Conservation (phyloP, 1,140 invertebrate species). For the Apis dorsata region DNA sequence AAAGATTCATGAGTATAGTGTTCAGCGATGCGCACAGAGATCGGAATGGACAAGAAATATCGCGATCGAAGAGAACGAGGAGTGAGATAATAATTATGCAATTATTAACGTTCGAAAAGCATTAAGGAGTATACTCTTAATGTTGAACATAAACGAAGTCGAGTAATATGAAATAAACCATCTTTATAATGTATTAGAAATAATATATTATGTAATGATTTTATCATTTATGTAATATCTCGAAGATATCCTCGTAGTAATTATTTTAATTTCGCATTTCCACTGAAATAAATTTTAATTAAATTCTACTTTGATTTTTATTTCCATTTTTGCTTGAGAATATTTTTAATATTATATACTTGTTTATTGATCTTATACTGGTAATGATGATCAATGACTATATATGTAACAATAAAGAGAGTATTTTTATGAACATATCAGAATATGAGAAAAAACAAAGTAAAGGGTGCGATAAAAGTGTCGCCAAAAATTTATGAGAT, state of each 20-base stretch:
- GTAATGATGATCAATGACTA: not conserved
- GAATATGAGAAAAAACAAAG: not conserved
- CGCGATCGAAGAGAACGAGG: not conserved
- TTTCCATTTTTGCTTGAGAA: not conserved
- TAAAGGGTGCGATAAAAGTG: slow-evolving; percentile 25
- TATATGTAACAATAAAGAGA: too few species aligned
- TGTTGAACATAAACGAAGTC: not conserved
- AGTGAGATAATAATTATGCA: slow-evolving; percentile 15
- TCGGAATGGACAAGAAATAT: not conserved
- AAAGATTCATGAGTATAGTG: slow-evolving; percentile 2
- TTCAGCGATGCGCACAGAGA: not conserved
- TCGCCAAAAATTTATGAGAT: slow-evolving; percentile 17
- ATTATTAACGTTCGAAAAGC: slow-evolving; percentile 12
- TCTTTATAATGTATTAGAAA: not conserved
- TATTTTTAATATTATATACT: too few species aligned
- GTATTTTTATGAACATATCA: too few species aligned
- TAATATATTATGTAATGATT: too few species aligned
- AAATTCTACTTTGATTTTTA: not conserved
- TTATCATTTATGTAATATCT: too few species aligned
- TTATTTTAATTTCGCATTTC: not conserved
- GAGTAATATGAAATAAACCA: not conserved
- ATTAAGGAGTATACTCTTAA: not conserved
- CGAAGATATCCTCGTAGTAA: not conserved
- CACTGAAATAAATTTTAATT: not conserved
- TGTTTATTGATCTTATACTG: not conserved